Base-by-base conservation (phyloP, 2,113 vertebrate species). In the Bubalus kerabau region DNA sequence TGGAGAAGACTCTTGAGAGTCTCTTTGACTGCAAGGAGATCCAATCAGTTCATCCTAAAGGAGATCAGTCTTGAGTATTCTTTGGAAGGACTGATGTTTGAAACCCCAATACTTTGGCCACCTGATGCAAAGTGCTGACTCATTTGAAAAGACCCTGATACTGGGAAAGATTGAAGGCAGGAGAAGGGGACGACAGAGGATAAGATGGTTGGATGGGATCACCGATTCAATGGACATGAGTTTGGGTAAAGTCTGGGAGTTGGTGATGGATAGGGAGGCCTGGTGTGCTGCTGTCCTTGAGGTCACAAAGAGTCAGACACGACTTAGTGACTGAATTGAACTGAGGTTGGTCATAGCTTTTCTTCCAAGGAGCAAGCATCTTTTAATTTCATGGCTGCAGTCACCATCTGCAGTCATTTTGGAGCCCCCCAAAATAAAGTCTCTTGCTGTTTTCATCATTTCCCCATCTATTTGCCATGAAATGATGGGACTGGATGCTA, bases 201-300 rank as follows among this genome's bases (percentile, higher is more conserved):
- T n/a, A 17, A 67, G 32, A 67, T n/a, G 16, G n/a, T 9, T 67
- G 64, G 32, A 21, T 67, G 64, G n/a, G 17, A 67, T 67, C n/a
- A 67, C n/a, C 0, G 1, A 71, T n/a, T 67, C n/a, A 71, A 5
- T 71, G 64, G n/a, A 36, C 64, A 71, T 71, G 9, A 71, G 10
- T 71, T 71, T 71, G 64, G n/a, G n/a, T 71, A 71, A 71, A 71
- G 0, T 36, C 64, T 1, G 0, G 17, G n/a, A 71, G 17, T 11
- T 36, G n/a, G n/a, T 71, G n/a, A 71, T 36, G 17, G 64, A 36
- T 5, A 21, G 64, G 9, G 64, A 71, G 17, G 17, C 17, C n/a
- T 36, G n/a, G n/a, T n/a, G 4, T 71, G 17, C n/a, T 71, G 64
- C 17, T 0, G 0, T 71, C 64, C 2, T 21, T 71, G 64, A n/a